phyloP scores from a whole-genome alignment of 2,113 vertebrate species.

The Patagioenas fasciata region DNA sequence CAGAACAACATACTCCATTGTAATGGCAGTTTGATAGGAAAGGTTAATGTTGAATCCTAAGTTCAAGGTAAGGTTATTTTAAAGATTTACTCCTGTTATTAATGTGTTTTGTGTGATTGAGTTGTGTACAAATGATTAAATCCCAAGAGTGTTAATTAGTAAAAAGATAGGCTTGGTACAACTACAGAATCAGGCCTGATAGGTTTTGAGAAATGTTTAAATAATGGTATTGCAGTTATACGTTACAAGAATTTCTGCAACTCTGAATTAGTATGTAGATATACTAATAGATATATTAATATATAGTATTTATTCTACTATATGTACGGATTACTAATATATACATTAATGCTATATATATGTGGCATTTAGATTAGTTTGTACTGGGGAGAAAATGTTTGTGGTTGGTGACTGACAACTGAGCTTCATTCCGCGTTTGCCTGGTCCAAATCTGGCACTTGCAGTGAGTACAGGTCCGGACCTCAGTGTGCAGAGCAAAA shows the following conservation, averaged over 20 bases:
- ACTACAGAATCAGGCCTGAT: neutral
- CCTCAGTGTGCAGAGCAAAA: neutral
- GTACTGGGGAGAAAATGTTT: neutral
- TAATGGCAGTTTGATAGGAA: neutral
- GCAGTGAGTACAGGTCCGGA: neutral
- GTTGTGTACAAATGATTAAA: conserved; percentile 34
- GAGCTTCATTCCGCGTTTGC: conserved; percentile 5
- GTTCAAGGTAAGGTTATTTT: conserved; percentile 29
- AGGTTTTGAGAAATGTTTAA: neutral
- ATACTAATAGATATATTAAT: neutral
- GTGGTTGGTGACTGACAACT: neutral
- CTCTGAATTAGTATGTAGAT: neutral
- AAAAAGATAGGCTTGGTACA: neutral
- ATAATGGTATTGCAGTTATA: neutral
- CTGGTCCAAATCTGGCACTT: neutral
- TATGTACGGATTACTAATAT: neutral
- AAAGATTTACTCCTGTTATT: conserved; percentile 8
- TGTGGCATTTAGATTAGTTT: neutral
- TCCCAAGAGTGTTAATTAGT: conserved; percentile 46
- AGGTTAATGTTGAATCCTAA: neutral
- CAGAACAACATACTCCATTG: neutral
- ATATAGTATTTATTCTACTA: neutral
- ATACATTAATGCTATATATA: neutral
- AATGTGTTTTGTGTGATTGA: neutral
- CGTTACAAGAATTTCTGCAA: neutral